Conservation (phyloP, 2,113 vertebrate genomes). For the Daboia siamensis region DNA sequence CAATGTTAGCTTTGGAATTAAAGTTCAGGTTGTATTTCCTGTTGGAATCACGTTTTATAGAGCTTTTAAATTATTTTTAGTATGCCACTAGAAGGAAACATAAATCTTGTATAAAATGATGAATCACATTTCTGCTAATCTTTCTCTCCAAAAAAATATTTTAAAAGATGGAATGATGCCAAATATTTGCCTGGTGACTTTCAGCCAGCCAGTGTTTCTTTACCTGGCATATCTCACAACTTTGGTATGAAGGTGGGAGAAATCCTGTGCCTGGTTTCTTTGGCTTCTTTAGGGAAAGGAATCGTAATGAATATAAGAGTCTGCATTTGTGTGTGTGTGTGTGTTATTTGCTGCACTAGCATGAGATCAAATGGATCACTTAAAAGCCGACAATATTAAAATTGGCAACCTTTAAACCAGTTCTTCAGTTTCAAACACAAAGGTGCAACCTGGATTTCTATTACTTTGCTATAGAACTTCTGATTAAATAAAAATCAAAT, state of each 20-base stretch:
- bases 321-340: too few relatives aligned
- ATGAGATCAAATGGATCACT: too few relatives aligned
- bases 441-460: neutral
- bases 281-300: neutral
- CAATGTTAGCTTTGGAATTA: neutral
- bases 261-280: too few relatives aligned
- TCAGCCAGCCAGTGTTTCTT: neutral
- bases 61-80: constrained; percentile 3
- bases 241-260: neutral
- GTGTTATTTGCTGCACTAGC: neutral
- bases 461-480: neutral
- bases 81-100: neutral
- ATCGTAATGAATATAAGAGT: neutral
- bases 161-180: neutral
- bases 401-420: neutral
- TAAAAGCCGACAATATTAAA: neutral
- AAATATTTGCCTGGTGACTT: neutral
- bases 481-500: neutral
- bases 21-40: constrained; percentile 34
- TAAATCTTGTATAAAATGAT: neutral
- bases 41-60: constrained; percentile 11
- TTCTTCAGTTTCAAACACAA: neutral
- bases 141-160: neutral
- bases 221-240: neutral
- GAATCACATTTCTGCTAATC: neutral